phyloP scores from a whole-genome alignment of 1,140 invertebrate genomes.

The Brachionus rotundiformis region DNA sequence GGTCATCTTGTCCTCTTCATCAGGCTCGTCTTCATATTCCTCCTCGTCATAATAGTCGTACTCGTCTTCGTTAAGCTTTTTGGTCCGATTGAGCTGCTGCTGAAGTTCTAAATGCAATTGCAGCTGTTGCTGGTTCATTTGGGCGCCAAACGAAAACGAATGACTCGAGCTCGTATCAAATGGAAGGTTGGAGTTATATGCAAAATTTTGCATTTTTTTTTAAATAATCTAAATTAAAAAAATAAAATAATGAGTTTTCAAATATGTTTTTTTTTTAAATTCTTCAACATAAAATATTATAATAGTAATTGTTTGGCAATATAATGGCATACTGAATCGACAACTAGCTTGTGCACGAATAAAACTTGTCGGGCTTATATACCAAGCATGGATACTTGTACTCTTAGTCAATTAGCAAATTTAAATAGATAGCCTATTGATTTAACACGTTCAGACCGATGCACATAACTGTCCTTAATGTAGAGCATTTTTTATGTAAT shows the following conservation, averaged over 20 bases:
- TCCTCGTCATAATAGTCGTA: not conserved
- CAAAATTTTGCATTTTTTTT: conserved; percentile 22
- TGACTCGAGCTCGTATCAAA: not conserved
- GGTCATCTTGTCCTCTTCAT: not conserved
- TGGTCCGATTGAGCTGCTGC: not conserved
- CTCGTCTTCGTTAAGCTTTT: not conserved
- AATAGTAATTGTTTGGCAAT: not conserved
- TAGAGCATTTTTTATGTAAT: not conserved
- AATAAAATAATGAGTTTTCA: conserved; percentile 1
- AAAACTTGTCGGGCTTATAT: not conserved
- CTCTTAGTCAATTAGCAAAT: not conserved
- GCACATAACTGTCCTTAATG: not conserved
- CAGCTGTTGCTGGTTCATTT: conserved; percentile 14
- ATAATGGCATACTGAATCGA: not conserved
- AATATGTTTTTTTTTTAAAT: not conserved
- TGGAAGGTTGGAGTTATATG: not conserved
- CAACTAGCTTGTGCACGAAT: not conserved
- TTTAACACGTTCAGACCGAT: not conserved
- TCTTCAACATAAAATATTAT: conserved; percentile 32
- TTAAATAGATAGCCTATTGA: not conserved
- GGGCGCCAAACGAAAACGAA: not conserved
- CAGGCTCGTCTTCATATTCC: not conserved
- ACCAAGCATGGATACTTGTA: not conserved
- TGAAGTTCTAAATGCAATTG: conserved; percentile 19
- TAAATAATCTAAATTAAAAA: conserved; percentile 8